Evolutionary conservation across 2,113 vertebrate species (phyloP).

Genomic region (Capreolus pygargus): DNA sequence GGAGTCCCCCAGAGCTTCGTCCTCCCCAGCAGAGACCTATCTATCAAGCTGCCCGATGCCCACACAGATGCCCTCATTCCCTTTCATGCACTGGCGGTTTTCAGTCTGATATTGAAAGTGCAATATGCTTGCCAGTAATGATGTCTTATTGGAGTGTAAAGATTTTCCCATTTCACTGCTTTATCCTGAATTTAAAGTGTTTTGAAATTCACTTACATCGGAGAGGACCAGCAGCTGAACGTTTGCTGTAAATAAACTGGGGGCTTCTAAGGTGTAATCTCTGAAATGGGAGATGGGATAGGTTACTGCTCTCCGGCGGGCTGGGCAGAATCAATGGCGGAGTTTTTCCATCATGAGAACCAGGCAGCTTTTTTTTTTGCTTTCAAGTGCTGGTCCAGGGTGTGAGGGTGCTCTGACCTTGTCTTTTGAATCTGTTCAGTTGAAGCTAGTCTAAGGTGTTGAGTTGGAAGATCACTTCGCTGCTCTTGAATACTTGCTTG

Average conservation of each 20-base stretch:
- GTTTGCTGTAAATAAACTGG: slow-evolving; percentile 73
- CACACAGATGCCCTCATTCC: slow-evolving; percentile 68
- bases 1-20: not conserved
- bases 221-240: slow-evolving; percentile 70
- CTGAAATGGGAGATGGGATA: slow-evolving; percentile 67
- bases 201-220: slow-evolving; percentile 80
- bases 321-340: slow-evolving; percentile 18
- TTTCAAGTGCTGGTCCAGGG: not conserved
- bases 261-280: slow-evolving; percentile 58
- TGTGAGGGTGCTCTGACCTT: slow-evolving; percentile 57
- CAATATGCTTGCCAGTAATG: slow-evolving; percentile 80
- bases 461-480: not conserved
- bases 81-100: slow-evolving; percentile 75
- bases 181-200: slow-evolving; percentile 83
- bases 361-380: not conserved
- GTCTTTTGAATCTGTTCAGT: not conserved
- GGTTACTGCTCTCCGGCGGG: slow-evolving; percentile 53
- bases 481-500: not conserved
- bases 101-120: slow-evolving; percentile 73
- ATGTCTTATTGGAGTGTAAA: slow-evolving; percentile 83
- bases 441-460: slow-evolving; percentile 26
- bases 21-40: not conserved
- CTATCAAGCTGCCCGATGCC: slow-evolving; percentile 34
- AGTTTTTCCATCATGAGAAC: slow-evolving; percentile 46
- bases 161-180: slow-evolving; percentile 81